These are phyloP conservation scores for Orientallactaga bullata DNA, from an alignment of 2,113 vertebrate species.

Conservation along the genomic window DNA sequence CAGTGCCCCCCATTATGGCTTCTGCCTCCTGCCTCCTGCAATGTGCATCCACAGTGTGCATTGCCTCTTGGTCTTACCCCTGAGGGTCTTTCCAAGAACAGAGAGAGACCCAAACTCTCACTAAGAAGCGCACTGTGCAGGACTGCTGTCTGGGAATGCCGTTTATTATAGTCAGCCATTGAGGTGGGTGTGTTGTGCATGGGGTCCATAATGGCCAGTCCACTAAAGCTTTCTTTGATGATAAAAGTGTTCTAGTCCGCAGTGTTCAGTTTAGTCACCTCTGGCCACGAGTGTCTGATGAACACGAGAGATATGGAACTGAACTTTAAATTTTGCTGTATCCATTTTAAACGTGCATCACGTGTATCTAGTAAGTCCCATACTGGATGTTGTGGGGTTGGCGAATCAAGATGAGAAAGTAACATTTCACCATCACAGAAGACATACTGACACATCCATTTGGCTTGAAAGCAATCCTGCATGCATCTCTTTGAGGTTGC, in stretches of 20 bases:
- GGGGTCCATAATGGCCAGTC: too few species aligned
- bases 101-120: too few species aligned
- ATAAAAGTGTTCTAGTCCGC: fast-evolving
- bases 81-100: background rate
- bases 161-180: too few species aligned
- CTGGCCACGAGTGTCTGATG: background rate
- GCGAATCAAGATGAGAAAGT: background rate
- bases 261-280: fast-evolving
- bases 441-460: background rate
- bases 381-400: too few species aligned
- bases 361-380: too few species aligned
- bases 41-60: fast-evolving
- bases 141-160: fast-evolving
- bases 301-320: background rate
- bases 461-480: background rate
- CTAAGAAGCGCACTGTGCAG: background rate
- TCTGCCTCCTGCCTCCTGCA: fast-evolving
- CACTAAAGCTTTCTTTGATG: background rate
- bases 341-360: background rate
- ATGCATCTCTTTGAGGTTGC: background rate
- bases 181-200: too few species aligned
- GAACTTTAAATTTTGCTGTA: background rate
- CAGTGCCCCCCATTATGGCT: too few species aligned
- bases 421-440: background rate
- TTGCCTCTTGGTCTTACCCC: fast-evolving